phyloP scores from a whole-genome alignment of 1,140 invertebrate genomes.

The Musca vetustissima region DNA sequence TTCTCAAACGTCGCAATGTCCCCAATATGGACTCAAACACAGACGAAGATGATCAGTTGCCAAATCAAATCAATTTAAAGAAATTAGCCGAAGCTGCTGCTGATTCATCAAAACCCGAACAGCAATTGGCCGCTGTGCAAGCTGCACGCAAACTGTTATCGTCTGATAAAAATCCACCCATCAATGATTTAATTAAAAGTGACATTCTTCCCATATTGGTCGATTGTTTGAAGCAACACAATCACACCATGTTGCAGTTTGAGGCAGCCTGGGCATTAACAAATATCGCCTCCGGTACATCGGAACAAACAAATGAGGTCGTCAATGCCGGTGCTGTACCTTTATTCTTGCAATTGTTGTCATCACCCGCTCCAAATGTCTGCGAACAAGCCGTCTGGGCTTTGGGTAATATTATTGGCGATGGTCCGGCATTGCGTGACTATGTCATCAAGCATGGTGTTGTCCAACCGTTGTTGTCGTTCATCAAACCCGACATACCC shows the following conservation, averaged over 20 bases:
- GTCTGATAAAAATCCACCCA: slow-evolving; percentile 97
- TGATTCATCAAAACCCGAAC: slow-evolving; percentile 66
- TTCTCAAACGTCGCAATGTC: slow-evolving; percentile 94
- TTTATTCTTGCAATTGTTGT: slow-evolving; percentile 86
- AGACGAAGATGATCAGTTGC: slow-evolving; percentile 72
- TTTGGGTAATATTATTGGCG: slow-evolving; percentile 92
- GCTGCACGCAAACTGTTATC: slow-evolving; percentile 92
- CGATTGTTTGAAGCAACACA: slow-evolving; percentile 80
- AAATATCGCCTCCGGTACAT: slow-evolving; percentile 98
- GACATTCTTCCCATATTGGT: slow-evolving; percentile 94
- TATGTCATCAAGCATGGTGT: slow-evolving; percentile 90
- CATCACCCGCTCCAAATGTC: slow-evolving; percentile 94
- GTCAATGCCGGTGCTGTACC: slow-evolving; percentile 94
- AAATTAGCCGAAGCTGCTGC: slow-evolving; percentile 75
- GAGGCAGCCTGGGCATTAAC: slow-evolving; percentile 99
- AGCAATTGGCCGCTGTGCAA: slow-evolving; percentile 81
- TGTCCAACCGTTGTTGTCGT: slow-evolving; percentile 83
- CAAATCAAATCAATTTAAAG: slow-evolving; percentile 51
- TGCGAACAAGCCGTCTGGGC: slow-evolving; percentile 99
- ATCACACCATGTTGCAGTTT: slow-evolving; percentile 93
- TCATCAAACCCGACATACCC: slow-evolving; percentile 91
- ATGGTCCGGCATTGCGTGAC: slow-evolving; percentile 87
- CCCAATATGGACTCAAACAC: slow-evolving; percentile 79
- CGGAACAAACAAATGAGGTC: slow-evolving; percentile 90
- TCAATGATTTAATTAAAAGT: slow-evolving; percentile 91